Percentiles rank a stretch among this genome's conserved stretches.
phyloP scores from a whole-genome alignment of 2,797 vertebrate species.

The Danio aesculapii region DNA sequence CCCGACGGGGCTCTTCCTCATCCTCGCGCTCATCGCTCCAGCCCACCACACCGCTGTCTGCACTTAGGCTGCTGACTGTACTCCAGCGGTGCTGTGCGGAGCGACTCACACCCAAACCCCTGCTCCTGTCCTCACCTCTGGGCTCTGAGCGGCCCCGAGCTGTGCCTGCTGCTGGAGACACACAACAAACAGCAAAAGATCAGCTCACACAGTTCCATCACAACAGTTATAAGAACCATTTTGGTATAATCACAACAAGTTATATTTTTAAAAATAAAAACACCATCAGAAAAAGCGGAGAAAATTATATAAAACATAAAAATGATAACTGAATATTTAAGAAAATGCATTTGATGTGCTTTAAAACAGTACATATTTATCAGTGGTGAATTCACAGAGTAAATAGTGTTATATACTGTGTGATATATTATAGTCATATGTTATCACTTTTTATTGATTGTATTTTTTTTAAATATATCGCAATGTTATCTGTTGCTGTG shows the following conservation, averaged over 20 bases:
- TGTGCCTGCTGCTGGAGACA: constrained; percentile 71
- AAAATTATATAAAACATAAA: no score
- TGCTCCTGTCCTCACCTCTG: constrained; percentile 73
- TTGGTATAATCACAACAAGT: neutral
- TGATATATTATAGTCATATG: no score
- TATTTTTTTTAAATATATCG: neutral
- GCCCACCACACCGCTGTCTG: constrained; percentile 90
- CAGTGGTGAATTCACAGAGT: neutral
- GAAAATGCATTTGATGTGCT: neutral
- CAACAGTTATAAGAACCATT: neutral
- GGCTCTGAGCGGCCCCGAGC: constrained; percentile 78
- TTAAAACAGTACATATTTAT: neutral
- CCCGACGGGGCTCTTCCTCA: constrained; percentile 71
- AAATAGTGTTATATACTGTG: no score
- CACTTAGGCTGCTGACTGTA: constrained; percentile 90
- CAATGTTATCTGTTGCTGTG: neutral
- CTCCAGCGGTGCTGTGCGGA: constrained; percentile 89
- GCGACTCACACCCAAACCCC: constrained; percentile 70
- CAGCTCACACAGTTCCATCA: neutral
- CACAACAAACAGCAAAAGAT: constrained; percentile 43
- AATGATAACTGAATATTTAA: neutral
- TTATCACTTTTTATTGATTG: no score
- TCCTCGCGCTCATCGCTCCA: constrained; percentile 85
- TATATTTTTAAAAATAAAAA: neutral
- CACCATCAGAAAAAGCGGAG: neutral